Percentiles rank a stretch among this genome's conserved stretches.
Conservation (phyloP, 2,113 vertebrate genomes). For the Oriolus oriolus region DNA sequence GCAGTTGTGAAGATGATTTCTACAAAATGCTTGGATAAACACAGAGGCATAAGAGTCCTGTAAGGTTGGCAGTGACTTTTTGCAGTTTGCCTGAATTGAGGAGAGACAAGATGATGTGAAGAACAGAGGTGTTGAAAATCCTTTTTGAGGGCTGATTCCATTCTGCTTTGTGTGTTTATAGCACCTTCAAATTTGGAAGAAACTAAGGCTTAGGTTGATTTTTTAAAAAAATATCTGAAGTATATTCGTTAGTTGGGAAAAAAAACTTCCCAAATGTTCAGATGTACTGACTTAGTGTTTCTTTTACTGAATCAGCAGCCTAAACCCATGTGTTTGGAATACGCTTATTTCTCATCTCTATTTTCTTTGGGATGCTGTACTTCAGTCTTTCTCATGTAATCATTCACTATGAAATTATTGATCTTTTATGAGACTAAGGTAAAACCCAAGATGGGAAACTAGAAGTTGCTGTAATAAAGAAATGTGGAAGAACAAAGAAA, state of each 20-base stretch:
- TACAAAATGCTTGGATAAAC: background rate
- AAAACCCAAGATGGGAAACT: background rate
- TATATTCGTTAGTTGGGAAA: background rate
- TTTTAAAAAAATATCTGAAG: background rate
- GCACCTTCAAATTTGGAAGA: background rate
- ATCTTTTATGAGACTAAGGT: background rate
- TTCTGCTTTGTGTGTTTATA: background rate
- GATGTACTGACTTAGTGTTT: background rate
- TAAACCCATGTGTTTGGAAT: background rate
- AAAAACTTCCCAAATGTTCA: background rate
- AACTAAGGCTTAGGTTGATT: background rate
- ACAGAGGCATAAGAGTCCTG: background rate
- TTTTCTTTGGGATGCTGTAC: background rate
- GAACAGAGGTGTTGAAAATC: slow-evolving; percentile 26
- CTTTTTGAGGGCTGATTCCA: background rate
- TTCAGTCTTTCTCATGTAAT: background rate
- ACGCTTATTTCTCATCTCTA: background rate
- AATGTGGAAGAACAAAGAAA: background rate
- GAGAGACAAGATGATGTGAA: slow-evolving; percentile 11
- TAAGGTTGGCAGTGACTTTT: slow-evolving; percentile 19
- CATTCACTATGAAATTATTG: background rate
- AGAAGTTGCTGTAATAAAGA: background rate
- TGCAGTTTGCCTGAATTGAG: background rate
- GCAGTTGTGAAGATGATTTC: background rate
- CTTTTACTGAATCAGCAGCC: background rate